Base-by-base conservation (phyloP, 2,888 invertebrate species). In the Nomada lathburiana region DNA sequence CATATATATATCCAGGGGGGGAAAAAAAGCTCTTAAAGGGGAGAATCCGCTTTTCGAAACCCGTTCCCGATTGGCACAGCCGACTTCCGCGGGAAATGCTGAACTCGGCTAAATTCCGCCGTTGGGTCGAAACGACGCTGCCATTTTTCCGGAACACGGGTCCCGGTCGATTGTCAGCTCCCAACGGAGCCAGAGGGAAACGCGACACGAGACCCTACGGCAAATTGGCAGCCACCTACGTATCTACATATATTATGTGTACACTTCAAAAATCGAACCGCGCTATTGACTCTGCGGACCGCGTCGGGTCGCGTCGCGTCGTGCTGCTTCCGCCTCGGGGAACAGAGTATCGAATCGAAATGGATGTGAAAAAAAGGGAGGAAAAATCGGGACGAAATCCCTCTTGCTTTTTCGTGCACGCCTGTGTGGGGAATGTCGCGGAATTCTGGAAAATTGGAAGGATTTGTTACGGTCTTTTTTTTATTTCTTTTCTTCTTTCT, bases 161-260 rank as follows among this genome's bases (percentile, higher is more conserved):
- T 23, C 23, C 42, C 29, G 60, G 47, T 68, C 78, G 72, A 69
- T 64, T 73, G 53, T 69, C 16, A 60, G 11, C 67, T 69, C 73
- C 73, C 80, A 53, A 52, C 5, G 65, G 73, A 52, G 42, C 52
- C 55, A 53, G 79, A 73, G 16, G 26, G 69, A 62, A 36, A 29
- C 59, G 18, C 47, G 52, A 13, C 9, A n/a, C 23, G 42, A 42
- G 57, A 70, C 42, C 55, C 50, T 42, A 47, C 53, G 73, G n/a
- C 69, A 74, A 81, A 81, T 81, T 81, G 81, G 80, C 80, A 73
- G 42, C 60, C 69, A 36, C 57, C 79, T 63, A 53, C 73, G 80
- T 59, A 80, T 76, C 73, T 55, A 16, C 80, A 73, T 80, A 69
- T 69, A 81, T 80, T 80, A 80, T 79, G 73, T 65, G 80, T 69